Evolutionary conservation across 1,140 invertebrate species (phyloP), one percentile per base, ranked within the genome.

Genomic region (Spodoptera litura): DNA sequence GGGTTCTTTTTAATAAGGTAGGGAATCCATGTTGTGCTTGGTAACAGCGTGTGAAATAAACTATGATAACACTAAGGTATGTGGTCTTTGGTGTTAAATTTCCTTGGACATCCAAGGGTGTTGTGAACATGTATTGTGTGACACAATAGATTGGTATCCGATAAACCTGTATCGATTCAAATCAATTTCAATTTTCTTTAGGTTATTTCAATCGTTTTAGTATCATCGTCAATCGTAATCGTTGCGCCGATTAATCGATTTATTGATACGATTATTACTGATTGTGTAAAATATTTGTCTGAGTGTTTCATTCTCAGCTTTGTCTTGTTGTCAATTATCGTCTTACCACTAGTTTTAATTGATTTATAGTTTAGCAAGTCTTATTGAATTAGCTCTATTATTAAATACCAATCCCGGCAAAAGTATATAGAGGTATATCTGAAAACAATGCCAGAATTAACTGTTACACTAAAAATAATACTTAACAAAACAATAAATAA

Each of bases 31-130:
- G 88, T 85, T 87, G 78, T 76, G 84, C 89, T 89, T 84, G 82
- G 84, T 86, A 87, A 87, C 79, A 85, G 79, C 84, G 79, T 84
- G 83, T 78, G 81, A 88, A 90, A 91, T 92, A 92, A 91, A 90
- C 89, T 86, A 87, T 73, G 87, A 90, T 90, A 90, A 87, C 88
- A 88, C 82, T 78, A 70, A 84, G 81, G 83, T 83, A 88, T 84
- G 86, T 77, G 84, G 83, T 88, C 84, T 85, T 83, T 82, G 82
- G 83, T 83, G 83, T 84, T 86, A 86, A 87, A 87, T 89, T 87
- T 85, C 81, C 82, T 81, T 83, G 56, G 78, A 80, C 82, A 38
- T 72, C 61, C 58, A 61, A 51, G 78, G 74, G 51, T 78, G 66
- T 52, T 75, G 51, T 64, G 55, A 55, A 74, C 58, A 81, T 55